Evolutionary conservation across 1,140 invertebrate genomes (phyloP).

Genomic region (Pseudobourletiella spinata): DNA sequence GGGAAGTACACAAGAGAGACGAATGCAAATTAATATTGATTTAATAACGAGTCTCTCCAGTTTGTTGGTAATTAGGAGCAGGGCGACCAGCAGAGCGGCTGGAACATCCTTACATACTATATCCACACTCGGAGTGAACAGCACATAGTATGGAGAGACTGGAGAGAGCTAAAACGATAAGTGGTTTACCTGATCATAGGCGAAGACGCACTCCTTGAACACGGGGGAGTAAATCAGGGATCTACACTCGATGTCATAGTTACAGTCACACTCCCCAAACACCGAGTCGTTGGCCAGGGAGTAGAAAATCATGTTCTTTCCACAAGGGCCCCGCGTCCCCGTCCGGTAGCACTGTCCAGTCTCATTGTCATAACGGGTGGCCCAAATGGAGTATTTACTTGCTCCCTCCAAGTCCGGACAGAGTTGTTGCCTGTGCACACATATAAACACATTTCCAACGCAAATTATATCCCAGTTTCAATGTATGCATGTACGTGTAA

Average conservation of each 20-base stretch:
- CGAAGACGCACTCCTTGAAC: conserved; percentile 34
- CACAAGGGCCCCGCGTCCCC: conserved; percentile 33
- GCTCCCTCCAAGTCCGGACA: conserved; percentile 28
- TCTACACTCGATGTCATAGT: conserved; percentile 32
- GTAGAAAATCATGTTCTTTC: conserved; percentile 37
- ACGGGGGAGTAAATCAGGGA: conserved; percentile 33
- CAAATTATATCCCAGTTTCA: too few species aligned
- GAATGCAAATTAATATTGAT: too few species aligned
- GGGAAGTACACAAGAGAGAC: neutral
- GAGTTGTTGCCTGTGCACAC: conserved; percentile 31
- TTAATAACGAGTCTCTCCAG: too few species aligned
- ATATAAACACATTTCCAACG: too few species aligned
- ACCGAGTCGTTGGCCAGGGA: conserved; percentile 21
- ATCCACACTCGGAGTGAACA: too few species aligned
- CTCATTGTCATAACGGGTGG: conserved; percentile 30
- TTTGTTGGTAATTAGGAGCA: too few species aligned
- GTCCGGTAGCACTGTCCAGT: conserved; percentile 30
- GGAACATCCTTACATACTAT: too few species aligned
- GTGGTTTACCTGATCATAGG: conserved; percentile 33
- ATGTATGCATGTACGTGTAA: too few species aligned
- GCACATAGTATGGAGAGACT: neutral
- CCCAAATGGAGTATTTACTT: conserved; percentile 29
- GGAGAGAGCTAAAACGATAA: neutral
- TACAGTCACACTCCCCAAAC: conserved; percentile 35
- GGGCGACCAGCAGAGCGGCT: too few species aligned